phyloP scores from a whole-genome alignment of 2,888 invertebrate genomes.

The Barypeithes pellucidus region DNA sequence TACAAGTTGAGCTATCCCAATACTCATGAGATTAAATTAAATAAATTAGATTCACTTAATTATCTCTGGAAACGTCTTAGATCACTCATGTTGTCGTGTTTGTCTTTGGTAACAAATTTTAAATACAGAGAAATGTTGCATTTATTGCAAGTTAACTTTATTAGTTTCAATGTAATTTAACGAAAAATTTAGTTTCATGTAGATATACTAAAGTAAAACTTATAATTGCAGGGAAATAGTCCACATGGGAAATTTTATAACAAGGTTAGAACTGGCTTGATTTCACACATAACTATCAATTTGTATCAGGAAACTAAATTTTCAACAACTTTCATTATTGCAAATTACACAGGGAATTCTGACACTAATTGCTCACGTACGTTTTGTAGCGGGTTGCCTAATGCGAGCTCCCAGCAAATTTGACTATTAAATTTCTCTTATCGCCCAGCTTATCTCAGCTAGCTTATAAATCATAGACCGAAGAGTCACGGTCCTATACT shows the following conservation, averaged over 20 bases:
- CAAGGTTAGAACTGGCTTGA: slow-evolving; percentile 26
- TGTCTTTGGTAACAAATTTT: no score
- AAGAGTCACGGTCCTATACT: slow-evolving; percentile 53
- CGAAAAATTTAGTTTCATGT: no score
- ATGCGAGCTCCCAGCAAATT: slow-evolving; percentile 52
- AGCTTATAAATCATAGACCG: slow-evolving; percentile 54
- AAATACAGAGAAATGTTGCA: no score
- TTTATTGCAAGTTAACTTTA: no score
- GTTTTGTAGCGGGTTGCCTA: slow-evolving; percentile 46
- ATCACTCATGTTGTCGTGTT: no score
- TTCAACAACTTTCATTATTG: slow-evolving; percentile 53
- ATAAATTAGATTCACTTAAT: no score
- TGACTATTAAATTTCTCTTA: slow-evolving; percentile 56
- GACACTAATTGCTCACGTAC: slow-evolving; percentile 55
- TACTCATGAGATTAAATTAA: no score
- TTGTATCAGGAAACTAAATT: slow-evolving; percentile 45
- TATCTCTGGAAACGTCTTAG: no score
- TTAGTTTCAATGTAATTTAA: no score
- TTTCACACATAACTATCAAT: slow-evolving; percentile 45
- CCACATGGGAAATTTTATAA: slow-evolving; percentile 10
- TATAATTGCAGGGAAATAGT: background rate
- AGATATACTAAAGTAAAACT: no score
- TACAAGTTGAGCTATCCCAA: no score
- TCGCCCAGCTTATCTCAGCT: slow-evolving; percentile 51
- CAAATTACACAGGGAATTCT: slow-evolving; percentile 49